Evolutionary conservation across 2,797 vertebrate genomes (phyloP).

Genomic region (Cuniculus paca): DNA sequence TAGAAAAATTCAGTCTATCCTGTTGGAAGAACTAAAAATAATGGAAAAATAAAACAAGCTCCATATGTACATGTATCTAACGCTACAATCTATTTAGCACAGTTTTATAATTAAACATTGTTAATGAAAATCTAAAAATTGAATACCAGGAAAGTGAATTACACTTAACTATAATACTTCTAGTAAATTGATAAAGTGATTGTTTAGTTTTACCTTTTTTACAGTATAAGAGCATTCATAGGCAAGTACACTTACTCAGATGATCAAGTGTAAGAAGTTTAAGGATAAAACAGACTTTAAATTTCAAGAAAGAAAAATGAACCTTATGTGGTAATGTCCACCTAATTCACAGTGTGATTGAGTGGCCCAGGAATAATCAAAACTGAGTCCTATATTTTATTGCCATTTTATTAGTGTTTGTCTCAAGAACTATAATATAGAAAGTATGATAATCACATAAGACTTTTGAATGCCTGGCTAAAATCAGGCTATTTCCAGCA

Average conservation of each 20-base stretch:
- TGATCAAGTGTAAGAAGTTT: not conserved
- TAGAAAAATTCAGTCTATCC: not conserved
- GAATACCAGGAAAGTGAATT: not conserved
- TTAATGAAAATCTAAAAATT: conserved; percentile 47
- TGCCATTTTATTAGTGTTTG: not conserved
- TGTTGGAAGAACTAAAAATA: conserved; percentile 30
- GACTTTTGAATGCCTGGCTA: not conserved
- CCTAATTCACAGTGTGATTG: not conserved
- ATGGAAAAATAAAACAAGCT: conserved; percentile 26
- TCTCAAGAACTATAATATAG: not conserved
- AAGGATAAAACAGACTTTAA: not conserved
- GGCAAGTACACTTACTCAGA: not conserved
- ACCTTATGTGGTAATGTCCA: not conserved
- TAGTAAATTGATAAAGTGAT: not conserved
- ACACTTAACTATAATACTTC: not conserved
- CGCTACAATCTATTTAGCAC: not conserved
- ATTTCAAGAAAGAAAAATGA: conserved; percentile 25
- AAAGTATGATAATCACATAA: not conserved
- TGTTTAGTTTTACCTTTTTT: not conserved
- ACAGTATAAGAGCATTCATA: not conserved
- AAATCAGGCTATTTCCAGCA: conserved; percentile 10
- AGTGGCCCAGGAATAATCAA: not conserved
- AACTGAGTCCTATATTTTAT: not conserved
- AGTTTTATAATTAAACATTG: conserved; percentile 2
- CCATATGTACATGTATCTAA: not conserved